These are phyloP conservation scores for Sander vitreus DNA, from an alignment of 2,113 vertebrate species.

Conservation along the genomic window DNA sequence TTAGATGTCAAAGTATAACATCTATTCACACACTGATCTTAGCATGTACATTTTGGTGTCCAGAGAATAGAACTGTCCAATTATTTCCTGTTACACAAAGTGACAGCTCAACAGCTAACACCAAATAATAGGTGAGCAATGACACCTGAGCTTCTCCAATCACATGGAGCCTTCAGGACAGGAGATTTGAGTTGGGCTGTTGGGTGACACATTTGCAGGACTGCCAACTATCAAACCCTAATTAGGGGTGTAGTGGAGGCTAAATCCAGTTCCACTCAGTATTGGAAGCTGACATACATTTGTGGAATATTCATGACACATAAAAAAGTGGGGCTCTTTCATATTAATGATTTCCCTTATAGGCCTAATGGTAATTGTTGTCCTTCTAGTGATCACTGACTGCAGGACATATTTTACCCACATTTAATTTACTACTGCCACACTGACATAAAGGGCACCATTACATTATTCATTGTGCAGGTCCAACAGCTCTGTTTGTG, in stretches of 20 bases:
- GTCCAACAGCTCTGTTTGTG: slow-evolving; percentile 28
- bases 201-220: slow-evolving; percentile 9
- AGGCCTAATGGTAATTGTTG: slow-evolving; percentile 25
- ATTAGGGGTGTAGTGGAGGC: not conserved
- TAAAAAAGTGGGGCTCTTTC: not conserved
- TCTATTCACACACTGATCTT: not conserved
- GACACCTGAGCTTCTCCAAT: slow-evolving; percentile 7
- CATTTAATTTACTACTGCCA: slow-evolving; percentile 22
- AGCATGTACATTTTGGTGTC: not conserved
- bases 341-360: not conserved
- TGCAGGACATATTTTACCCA: slow-evolving; percentile 19
- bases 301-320: not conserved
- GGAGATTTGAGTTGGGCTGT: slow-evolving; percentile 16
- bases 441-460: slow-evolving; percentile 22
- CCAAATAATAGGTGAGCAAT: slow-evolving; percentile 16
- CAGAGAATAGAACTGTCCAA: not conserved
- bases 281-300: slow-evolving; percentile 1
- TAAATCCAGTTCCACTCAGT: not conserved
- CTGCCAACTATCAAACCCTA: slow-evolving; percentile 28
- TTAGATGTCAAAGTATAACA: not conserved
- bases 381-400: not conserved
- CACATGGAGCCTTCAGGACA: not conserved
- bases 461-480: slow-evolving; percentile 12
- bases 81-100: not conserved
- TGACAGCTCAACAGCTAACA: slow-evolving; percentile 15